These are phyloP conservation scores for Scaptomyza reducta DNA, from an alignment of 2,888 invertebrate species.

Conservation along the genomic window DNA sequence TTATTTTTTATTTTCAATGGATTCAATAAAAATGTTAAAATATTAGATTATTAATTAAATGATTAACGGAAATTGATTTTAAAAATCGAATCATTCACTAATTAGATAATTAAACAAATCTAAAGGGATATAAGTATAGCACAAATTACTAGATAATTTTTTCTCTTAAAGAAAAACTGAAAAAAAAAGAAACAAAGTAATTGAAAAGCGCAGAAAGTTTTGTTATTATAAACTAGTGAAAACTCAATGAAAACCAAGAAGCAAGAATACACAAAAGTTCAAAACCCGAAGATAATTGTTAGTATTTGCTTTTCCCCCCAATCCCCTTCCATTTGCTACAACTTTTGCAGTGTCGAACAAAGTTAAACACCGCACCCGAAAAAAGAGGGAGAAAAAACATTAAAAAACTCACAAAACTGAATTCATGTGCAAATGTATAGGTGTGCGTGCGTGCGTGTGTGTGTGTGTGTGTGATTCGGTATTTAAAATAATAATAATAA, in stretches of 20 bases:
- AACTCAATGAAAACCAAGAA: not conserved
- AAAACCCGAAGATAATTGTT: slow-evolving; percentile 2
- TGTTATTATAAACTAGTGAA: not conserved
- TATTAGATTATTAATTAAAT: too few species aligned
- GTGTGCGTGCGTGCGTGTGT: slow-evolving; percentile 4
- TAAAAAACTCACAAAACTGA: slow-evolving; percentile 20
- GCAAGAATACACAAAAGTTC: not conserved
- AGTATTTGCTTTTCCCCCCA: not conserved
- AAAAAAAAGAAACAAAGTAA: not conserved
- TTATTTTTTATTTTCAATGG: too few species aligned
- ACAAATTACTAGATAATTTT: too few species aligned
- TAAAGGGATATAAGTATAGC: too few species aligned
- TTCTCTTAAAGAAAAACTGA: not conserved
- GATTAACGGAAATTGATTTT: too few species aligned
- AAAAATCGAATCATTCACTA: too few species aligned
- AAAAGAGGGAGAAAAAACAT: not conserved
- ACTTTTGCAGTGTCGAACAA: slow-evolving; percentile 1
- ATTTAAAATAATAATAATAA: slow-evolving; percentile 75
- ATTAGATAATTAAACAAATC: too few species aligned
- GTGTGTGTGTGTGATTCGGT: slow-evolving; percentile 11
- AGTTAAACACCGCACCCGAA: not conserved
- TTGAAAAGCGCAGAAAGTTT: not conserved
- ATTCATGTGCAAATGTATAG: slow-evolving; percentile 7
- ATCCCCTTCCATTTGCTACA: not conserved
- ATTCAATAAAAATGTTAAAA: too few species aligned